Percentiles rank a stretch among this genome's conserved stretches.
phyloP scores from a whole-genome alignment of 2,888 invertebrate species.

The Euproctis similis region DNA sequence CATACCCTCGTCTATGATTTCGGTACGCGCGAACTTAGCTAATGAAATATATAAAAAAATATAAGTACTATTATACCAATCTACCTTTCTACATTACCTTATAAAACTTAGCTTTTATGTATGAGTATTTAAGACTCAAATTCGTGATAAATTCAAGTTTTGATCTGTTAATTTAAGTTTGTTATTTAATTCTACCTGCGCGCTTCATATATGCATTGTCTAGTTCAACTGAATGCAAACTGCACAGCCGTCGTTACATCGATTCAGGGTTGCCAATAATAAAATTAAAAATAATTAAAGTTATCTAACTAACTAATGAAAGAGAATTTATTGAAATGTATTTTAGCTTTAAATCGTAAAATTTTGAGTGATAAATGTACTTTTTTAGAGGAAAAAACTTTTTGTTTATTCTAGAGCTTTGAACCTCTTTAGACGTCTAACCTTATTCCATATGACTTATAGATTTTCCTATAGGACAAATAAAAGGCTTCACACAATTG shows the following conservation, averaged over 20 bases:
- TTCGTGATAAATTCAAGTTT: constrained; percentile 7
- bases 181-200: constrained; percentile 60
- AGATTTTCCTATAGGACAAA: no score
- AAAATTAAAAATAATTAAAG: no score
- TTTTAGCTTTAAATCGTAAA: no score
- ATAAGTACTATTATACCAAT: constrained; percentile 56
- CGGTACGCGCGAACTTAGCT: constrained; percentile 72
- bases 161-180: constrained; percentile 22
- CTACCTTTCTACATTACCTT: no score
- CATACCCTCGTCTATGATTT: constrained; percentile 67
- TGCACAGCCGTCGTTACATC: constrained; percentile 62
- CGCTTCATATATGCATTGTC: constrained; percentile 64
- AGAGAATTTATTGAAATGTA: no score
- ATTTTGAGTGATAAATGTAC: no score
- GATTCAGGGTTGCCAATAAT: constrained; percentile 52
- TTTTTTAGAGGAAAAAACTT: no score
- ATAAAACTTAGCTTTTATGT: constrained; percentile 24
- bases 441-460: no score
- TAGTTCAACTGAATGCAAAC: constrained; percentile 56
- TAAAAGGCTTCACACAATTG: neutral
- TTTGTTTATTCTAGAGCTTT: no score
- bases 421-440: no score
- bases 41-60: constrained; percentile 66
- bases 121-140: constrained; percentile 17
- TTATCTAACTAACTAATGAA: no score